These are phyloP conservation scores for Trichoplusia ni DNA, from an alignment of 1,140 invertebrate species.

Conservation along the genomic window DNA sequence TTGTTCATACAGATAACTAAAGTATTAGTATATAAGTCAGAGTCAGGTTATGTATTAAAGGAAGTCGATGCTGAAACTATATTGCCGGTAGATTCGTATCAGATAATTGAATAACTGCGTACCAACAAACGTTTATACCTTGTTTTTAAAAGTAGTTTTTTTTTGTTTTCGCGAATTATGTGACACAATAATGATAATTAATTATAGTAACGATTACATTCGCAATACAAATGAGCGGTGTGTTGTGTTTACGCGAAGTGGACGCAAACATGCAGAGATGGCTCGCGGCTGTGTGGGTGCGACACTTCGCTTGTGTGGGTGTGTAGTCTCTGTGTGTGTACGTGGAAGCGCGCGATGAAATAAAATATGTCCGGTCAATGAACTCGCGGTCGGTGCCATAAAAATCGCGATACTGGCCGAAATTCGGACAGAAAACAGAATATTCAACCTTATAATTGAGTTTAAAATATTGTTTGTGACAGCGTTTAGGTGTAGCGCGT, in stretches of 20 bases:
- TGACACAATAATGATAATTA: conserved; percentile 57
- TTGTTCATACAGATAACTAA: conserved; percentile 10
- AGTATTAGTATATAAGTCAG: no score
- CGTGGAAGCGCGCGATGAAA: conserved; percentile 80
- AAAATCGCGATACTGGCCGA: conserved; percentile 80
- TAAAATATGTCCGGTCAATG: conserved; percentile 81
- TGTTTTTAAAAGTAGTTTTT: conserved; percentile 34
- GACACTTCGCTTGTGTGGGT: conserved; percentile 31
- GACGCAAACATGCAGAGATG: conserved; percentile 72
- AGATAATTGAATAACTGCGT: conserved; percentile 22
- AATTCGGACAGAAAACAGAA: conserved; percentile 65
- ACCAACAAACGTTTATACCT: conserved; percentile 8
- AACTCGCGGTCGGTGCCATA: conserved; percentile 79
- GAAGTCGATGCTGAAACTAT: conserved; percentile 29
- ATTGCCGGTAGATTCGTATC: conserved; percentile 27
- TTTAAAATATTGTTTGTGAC: conserved; percentile 3
- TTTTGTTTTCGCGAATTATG: conserved; percentile 32
- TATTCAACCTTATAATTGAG: conserved; percentile 26
- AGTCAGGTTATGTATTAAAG: conserved; percentile 27
- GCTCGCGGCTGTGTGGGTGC: conserved; percentile 63
- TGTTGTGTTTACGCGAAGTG: conserved; percentile 74
- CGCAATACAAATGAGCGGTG: conserved; percentile 66
- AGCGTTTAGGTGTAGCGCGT: neutral
- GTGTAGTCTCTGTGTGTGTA: conserved; percentile 70
- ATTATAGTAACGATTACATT: conserved; percentile 64